phyloP scores from a whole-genome alignment of 2,888 invertebrate genomes.

The Aphidoletes aphidimyza region DNA sequence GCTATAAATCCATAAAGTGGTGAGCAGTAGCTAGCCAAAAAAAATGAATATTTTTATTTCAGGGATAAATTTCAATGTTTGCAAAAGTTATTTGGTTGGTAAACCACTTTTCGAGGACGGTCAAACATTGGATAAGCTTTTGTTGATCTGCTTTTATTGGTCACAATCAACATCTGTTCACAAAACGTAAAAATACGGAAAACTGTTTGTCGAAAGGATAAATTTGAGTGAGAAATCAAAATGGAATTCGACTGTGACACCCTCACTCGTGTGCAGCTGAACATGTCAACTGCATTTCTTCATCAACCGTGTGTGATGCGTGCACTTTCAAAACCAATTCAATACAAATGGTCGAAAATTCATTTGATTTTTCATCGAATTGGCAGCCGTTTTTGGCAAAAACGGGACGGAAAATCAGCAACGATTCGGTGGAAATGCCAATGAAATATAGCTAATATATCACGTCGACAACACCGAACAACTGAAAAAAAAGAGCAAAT shows the following conservation, averaged over 20 bases:
- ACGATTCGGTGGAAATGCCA: not conserved
- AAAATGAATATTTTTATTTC: not conserved
- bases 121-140: constrained; percentile 1
- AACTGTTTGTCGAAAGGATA: not conserved
- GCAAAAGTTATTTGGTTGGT: constrained; percentile 26
- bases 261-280: not conserved
- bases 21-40: not conserved
- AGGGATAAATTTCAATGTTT: not conserved
- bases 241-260: not conserved
- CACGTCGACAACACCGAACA: not conserved
- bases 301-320: not conserved
- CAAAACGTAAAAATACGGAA: not conserved
- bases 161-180: constrained; percentile 48
- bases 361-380: constrained; percentile 11
- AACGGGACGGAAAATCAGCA: not conserved
- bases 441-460: constrained; percentile 26
- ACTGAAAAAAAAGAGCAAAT: constrained; percentile 43
- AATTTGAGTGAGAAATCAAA: not conserved
- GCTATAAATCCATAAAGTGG: constrained; percentile 7
- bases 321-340: not conserved
- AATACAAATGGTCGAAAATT: not conserved
- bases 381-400: not conserved
- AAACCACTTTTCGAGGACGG: not conserved
- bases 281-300: not conserved
- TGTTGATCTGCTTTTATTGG: constrained; percentile 40